Conservation (phyloP, 1,140 invertebrate species). For the Trichonephila clavipes region DNA sequence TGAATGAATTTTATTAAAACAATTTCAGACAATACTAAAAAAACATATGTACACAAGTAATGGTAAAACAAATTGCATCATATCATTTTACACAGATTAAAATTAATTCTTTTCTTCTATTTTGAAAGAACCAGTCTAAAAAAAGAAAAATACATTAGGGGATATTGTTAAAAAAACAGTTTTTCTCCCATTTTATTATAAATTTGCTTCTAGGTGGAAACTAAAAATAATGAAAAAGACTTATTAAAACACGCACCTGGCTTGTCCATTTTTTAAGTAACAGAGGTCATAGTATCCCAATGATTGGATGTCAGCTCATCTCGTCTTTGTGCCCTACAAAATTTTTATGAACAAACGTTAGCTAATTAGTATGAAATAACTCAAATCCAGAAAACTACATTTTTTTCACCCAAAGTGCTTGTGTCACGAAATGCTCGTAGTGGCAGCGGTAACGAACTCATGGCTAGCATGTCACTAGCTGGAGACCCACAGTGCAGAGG, state of each 20-base stretch:
- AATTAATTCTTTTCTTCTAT: background rate
- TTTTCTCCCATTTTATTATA: too few relatives aligned
- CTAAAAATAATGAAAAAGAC: too few relatives aligned
- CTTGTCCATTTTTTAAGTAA: background rate
- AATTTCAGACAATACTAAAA: background rate
- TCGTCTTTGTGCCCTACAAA: constrained; percentile 1
- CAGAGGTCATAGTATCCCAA: background rate
- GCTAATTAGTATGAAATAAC: too few relatives aligned
- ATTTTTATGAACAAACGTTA: background rate
- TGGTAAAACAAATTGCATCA: background rate
- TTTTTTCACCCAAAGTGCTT: too few relatives aligned
- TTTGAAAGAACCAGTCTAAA: background rate
- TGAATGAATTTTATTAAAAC: constrained; percentile 3
- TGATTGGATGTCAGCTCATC: background rate
- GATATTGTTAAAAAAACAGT: too few relatives aligned
- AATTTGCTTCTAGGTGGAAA: too few relatives aligned
- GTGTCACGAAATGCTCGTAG: too few relatives aligned
- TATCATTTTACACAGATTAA: background rate
- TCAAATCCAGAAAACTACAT: too few relatives aligned
- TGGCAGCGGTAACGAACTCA: too few relatives aligned
- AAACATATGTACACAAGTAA: background rate
- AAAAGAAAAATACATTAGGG: background rate
- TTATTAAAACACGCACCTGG: background rate
- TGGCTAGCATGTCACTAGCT: too few relatives aligned
- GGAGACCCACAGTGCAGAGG: too few relatives aligned